Base-by-base conservation (phyloP, 2,888 invertebrate species). In the Dolomedes plantarius region DNA sequence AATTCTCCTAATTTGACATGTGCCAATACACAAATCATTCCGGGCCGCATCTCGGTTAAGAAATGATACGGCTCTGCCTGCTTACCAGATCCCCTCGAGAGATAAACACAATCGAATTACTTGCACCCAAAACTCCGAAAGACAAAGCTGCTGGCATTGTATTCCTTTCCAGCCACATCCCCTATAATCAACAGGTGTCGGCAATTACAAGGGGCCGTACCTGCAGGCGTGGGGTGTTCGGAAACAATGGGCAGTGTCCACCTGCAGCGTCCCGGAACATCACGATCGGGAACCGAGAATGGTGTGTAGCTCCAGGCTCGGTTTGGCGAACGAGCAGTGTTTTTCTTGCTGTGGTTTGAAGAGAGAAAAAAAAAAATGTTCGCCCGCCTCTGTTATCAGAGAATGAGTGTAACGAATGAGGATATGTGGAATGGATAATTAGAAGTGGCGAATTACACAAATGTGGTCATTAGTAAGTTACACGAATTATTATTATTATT, bases 101-200 rank as follows among this genome's bases (percentile, higher is more conserved):
- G 16, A 46, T 16, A 46, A 46, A 46, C 46, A 11, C 46, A 46
- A 46, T 46, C 46, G 16, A 46, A 46, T 46, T 46, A 46, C 46
- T 16, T 16, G 16, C 46, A 46, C 46, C 46, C 46, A 46, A 46
- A 46, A n/a, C n/a, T n/a, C 46, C 16, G 16, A 16, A 16, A 46
- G 16, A 46, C 46, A 46, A 46, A 46, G 46, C 16, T 16, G 46
- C 5, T 46, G 2, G 46, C n/a, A 16, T 16, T 46, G 16, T 46
- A 16, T 46, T 46, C 16, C 16, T 6, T 46, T 46, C n/a, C 2
- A 46, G 2, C 2, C 7, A 16, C 46, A 6, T 46, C 46, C 46
- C 46, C 46, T 46, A 46, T 46, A 46, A 46, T 46, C 46, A 46
- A 46, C 46, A 46, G 46, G 46, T 46, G 36, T 16, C 46, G 46